Percentiles rank a stretch among this genome's conserved stretches.
phyloP scores from a whole-genome alignment of 2,113 vertebrate species.

The Probosciger aterrimus region DNA sequence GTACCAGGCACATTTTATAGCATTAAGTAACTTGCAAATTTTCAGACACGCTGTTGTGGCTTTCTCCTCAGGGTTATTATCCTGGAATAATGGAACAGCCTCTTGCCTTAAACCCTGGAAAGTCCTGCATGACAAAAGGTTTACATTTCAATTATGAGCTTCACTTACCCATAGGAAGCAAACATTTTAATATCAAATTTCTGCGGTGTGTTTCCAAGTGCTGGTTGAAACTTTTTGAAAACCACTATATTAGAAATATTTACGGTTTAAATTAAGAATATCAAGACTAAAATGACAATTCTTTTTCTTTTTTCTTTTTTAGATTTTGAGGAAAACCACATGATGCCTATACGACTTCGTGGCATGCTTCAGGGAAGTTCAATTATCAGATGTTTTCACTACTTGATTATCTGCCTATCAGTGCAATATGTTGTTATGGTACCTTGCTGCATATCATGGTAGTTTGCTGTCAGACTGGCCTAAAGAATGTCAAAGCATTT shows the following conservation, averaged over 20 bases:
- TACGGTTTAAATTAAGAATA: background rate
- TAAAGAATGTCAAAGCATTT: background rate
- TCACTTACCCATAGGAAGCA: background rate
- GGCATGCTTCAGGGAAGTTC: background rate
- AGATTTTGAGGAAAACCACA: background rate
- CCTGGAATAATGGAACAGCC: constrained; percentile 17
- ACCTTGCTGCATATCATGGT: background rate
- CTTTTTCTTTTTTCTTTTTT: background rate
- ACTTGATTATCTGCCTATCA: background rate
- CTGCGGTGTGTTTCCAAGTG: background rate
- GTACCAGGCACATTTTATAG: background rate
- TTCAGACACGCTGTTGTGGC: background rate
- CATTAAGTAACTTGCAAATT: background rate
- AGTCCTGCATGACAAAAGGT: constrained; percentile 6
- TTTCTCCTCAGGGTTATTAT: constrained; percentile 19
- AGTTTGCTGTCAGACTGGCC: background rate
- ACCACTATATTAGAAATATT: background rate
- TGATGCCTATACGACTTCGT: background rate
- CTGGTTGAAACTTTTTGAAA: background rate
- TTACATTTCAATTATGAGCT: constrained; percentile 37
- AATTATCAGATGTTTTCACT: background rate
- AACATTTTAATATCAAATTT: constrained; percentile 11
- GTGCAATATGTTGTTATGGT: background rate
- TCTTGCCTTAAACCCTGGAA: constrained; percentile 18
- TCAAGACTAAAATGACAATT: background rate